Percentiles rank a stretch among this genome's conserved stretches.
These are phyloP conservation scores for Thalassarche chlororhynchos DNA, from an alignment of 2,113 vertebrate species.

Conservation along the genomic window DNA sequence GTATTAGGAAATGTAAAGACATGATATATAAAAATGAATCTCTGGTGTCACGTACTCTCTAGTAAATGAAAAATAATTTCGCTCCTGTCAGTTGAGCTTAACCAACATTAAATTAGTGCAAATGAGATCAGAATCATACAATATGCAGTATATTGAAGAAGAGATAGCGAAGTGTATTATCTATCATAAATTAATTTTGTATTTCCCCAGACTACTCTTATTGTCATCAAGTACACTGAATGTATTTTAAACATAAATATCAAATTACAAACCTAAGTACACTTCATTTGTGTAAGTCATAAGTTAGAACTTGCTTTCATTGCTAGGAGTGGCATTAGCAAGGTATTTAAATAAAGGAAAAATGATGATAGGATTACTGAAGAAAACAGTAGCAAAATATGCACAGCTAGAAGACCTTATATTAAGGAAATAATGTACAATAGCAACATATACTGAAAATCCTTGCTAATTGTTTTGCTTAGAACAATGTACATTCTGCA, in stretches of 20 bases:
- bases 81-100: neutral
- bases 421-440: neutral
- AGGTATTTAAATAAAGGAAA: neutral
- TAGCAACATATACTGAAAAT: neutral
- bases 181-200: neutral
- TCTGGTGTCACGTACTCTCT: neutral
- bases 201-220: neutral
- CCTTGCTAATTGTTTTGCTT: neutral
- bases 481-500: neutral
- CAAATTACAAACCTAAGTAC: neutral
- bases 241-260: neutral
- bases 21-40: neutral
- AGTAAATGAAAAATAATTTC: neutral
- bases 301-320: neutral
- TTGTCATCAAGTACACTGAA: neutral
- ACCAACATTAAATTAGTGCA: neutral
- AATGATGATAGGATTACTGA: neutral
- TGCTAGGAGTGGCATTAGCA: neutral
- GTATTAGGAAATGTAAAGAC: neutral
- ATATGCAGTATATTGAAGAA: neutral
- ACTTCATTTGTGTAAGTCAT: neutral
- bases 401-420: neutral
- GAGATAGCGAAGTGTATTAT: neutral
- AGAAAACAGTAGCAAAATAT: neutral
- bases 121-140: neutral